These are phyloP conservation scores for Adela reaumurella DNA, from an alignment of 2,888 invertebrate species.

Conservation along the genomic window DNA sequence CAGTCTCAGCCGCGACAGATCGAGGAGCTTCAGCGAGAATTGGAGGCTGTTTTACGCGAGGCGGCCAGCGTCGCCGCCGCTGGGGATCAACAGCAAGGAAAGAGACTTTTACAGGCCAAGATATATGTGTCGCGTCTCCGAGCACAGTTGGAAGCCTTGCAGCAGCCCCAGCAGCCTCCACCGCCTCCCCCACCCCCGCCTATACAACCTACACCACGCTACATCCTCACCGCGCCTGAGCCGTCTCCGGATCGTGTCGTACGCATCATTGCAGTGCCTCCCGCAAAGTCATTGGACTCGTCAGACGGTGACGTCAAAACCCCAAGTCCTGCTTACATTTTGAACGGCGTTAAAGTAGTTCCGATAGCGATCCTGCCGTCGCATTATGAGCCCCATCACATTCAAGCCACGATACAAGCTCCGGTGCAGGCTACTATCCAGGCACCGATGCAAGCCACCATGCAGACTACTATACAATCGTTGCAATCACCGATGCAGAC, in stretches of 20 bases:
- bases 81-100: constrained; percentile 35
- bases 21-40: constrained; percentile 78
- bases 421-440: constrained; percentile 7
- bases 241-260: constrained; percentile 28
- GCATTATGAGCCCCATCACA: constrained; percentile 37
- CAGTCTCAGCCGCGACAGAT: constrained; percentile 61
- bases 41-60: constrained; percentile 64
- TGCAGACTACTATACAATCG: background rate
- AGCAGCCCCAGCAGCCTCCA: constrained; percentile 33
- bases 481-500: background rate
- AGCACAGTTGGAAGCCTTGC: constrained; percentile 63
- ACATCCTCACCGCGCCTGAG: constrained; percentile 25
- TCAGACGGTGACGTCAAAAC: constrained; percentile 17
- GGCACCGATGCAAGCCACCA: constrained; percentile 1
- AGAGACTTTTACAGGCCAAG: constrained; percentile 61
- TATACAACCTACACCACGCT: constrained; percentile 47
- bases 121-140: constrained; percentile 47
- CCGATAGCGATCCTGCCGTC: constrained; percentile 47
- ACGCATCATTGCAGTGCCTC: constrained; percentile 33
- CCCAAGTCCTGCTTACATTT: constrained; percentile 55
- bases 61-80: constrained; percentile 46
- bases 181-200: constrained; percentile 43
- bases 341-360: constrained; percentile 59
- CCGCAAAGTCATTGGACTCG: constrained; percentile 14
- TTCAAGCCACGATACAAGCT: constrained; percentile 5